Base-by-base conservation (phyloP, 2,888 invertebrate genomes). In the Chrysodeixis includens region DNA sequence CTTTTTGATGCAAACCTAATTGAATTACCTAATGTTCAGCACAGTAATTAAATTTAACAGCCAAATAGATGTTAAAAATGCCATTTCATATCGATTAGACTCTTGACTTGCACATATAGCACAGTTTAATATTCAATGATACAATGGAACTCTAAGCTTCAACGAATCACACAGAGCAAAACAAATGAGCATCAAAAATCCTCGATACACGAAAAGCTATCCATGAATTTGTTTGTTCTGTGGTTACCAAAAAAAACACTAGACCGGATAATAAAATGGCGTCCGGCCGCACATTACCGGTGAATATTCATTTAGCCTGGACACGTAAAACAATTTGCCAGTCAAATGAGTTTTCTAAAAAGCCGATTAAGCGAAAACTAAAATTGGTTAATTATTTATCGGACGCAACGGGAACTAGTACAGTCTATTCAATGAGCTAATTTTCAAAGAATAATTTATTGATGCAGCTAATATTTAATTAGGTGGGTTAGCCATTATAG, bases 341-440 rank as follows among this genome's bases (percentile, higher is more conserved):
- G 90, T 91, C 90, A 93, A 93, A 93, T 94, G 92, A 93, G 91
- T 93, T 93, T 91, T 91, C 95, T 94, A 94, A 94, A 94, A 93
- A 92, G 94, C 93, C 89, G 92, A 94, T 93, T 93, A 93, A 92
- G 95, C 94, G 88, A 86, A 92, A 94, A 93, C 93, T 93, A 92
- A 91, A 93, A 90, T 92, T 88, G 86, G 90, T 90, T 92, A 93
- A 93, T 93, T 93, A 93, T 93, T 93, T 91, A 91, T 89, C 84
- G 87, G 86, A 79, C 82, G 83, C 84, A 83, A 85, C 69, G 59
- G n/a, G 26, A 62, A 78, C 30, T 69, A n/a, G 58, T 32, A 63
- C 63, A 22, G 63, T 68, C 59, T 76, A 59, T 66, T 74, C 66
- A 76, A 66, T 44, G n/a, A 35, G 57, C 59, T 68, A 49, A 76